Evolutionary conservation across 2,797 vertebrate species (phyloP).

Genomic region (Syncerus caffer): DNA sequence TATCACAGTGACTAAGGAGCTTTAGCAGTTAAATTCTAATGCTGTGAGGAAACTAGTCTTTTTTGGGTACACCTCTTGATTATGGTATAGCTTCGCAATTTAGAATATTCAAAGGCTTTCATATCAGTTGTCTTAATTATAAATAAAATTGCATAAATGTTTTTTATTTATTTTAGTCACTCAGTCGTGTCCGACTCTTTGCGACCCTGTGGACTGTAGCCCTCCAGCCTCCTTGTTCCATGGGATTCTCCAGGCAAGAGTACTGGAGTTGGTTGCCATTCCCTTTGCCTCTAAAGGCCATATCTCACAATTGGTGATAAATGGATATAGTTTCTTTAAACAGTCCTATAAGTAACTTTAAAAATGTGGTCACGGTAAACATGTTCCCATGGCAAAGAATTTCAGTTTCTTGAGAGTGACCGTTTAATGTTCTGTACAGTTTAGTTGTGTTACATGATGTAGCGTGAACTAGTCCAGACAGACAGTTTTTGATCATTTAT

Average conservation of each 20-base stretch:
- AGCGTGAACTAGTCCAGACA: not conserved
- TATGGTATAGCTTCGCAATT: not conserved
- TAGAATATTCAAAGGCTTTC: not conserved
- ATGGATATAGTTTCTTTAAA: not conserved
- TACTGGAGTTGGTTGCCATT: not conserved
- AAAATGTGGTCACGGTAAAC: not conserved
- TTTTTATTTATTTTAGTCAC: not conserved
- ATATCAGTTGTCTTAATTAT: not conserved
- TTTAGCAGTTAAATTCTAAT: not conserved
- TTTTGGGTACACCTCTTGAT: not conserved
- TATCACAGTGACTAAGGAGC: not conserved
- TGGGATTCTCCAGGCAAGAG: not conserved
- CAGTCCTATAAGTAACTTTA: not conserved
- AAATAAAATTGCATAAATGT: not conserved
- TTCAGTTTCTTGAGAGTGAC: not conserved
- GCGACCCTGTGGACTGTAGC: not conserved
- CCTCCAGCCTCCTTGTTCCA: not conserved
- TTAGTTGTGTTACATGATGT: not conserved
- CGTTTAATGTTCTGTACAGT: not conserved
- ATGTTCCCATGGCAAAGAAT: not conserved
- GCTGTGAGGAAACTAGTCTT: not conserved
- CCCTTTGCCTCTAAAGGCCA: not conserved
- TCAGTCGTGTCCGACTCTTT: accelerated
- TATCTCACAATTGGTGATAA: not conserved
- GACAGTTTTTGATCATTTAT: not conserved